These are phyloP conservation scores for Myzus persicae DNA, from an alignment of 1,140 invertebrate species.

Conservation along the genomic window DNA sequence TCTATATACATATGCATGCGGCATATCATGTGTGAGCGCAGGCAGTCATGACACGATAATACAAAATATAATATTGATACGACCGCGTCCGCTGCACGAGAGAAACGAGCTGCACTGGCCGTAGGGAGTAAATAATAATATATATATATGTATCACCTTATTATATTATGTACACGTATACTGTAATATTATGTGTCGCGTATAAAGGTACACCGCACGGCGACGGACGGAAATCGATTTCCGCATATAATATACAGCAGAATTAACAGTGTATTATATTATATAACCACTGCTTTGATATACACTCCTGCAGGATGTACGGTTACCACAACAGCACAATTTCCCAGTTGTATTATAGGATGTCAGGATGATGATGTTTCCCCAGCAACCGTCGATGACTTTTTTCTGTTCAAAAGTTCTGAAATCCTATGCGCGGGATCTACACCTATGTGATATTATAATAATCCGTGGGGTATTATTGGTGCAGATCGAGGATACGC, in stretches of 20 bases:
- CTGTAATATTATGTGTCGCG: not conserved
- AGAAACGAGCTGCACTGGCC: not conserved
- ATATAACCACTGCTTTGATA: not conserved
- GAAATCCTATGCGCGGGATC: too few relatives aligned
- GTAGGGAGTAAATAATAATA: constrained; percentile 8
- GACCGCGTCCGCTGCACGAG: not conserved
- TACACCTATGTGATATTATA: too few relatives aligned
- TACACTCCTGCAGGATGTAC: not conserved
- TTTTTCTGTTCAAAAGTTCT: not conserved
- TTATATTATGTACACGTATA: not conserved
- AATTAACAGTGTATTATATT: not conserved
- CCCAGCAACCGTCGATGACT: not conserved
- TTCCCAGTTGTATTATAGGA: too few relatives aligned
- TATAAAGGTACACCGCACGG: not conserved
- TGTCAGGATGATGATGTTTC: too few relatives aligned
- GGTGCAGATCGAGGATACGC: too few relatives aligned
- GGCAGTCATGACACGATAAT: not conserved
- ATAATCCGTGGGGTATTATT: too few relatives aligned
- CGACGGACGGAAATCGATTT: not conserved
- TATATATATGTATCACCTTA: not conserved
- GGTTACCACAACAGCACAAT: not conserved
- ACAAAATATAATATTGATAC: constrained; percentile 3
- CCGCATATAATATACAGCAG: not conserved
- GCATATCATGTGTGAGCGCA: not conserved
- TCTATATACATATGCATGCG: not conserved